These are phyloP conservation scores for Xestia xanthographa DNA, from an alignment of 2,888 invertebrate species.

Conservation along the genomic window DNA sequence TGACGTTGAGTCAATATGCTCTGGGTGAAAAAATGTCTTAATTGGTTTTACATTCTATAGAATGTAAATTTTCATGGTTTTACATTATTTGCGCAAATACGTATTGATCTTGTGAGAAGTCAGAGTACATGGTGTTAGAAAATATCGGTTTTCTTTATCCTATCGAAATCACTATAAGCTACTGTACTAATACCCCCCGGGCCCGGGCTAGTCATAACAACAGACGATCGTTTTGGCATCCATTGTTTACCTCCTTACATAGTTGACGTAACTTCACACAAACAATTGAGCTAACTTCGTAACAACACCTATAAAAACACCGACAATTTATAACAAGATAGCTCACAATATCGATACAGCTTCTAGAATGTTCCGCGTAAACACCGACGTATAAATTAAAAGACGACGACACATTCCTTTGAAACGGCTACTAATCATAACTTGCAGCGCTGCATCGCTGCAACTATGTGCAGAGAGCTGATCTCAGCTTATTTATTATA, in stretches of 20 bases:
- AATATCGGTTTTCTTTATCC: background rate
- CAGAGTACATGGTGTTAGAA: too few species aligned
- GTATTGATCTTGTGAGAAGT: background rate
- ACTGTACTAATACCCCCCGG: background rate
- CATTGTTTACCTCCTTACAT: background rate
- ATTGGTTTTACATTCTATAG: background rate
- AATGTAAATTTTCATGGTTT: background rate
- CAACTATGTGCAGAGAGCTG: conserved; percentile 17
- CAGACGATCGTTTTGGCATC: background rate
- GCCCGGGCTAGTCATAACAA: background rate
- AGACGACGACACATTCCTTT: conserved; percentile 28
- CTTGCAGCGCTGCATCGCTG: conserved; percentile 36
- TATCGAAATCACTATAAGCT: background rate
- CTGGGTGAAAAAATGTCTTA: background rate
- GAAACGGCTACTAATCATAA: conserved; percentile 36
- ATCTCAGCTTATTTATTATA: conserved; percentile 8
- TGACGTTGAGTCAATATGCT: background rate
- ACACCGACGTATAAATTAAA: conserved; percentile 30
- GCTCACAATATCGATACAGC: background rate
- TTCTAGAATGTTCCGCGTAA: conserved; percentile 10
- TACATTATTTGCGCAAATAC: background rate
- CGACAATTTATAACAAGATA: background rate
- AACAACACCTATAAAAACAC: background rate
- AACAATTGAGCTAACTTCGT: background rate
- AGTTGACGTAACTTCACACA: background rate